A percentile compares a stretch with the other conserved stretches of the same genome.
Conservation (phyloP, 2,797 vertebrate genomes). For the Scolopax bukidnonensis region DNA sequence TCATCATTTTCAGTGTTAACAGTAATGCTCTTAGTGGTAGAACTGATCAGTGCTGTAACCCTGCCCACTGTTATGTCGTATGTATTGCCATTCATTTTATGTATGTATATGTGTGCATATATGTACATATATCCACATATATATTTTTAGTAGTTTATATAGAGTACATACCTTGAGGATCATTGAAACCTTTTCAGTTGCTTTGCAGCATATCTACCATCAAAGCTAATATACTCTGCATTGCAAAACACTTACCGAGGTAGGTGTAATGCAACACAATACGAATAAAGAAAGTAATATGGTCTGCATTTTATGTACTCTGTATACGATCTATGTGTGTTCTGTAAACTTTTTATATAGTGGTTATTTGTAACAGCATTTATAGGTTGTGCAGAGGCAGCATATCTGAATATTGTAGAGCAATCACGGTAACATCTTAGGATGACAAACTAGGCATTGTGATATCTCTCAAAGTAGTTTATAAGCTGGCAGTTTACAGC, state of each 20-base stretch:
- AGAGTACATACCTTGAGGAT: constrained; percentile 81
- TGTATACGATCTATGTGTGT: constrained; percentile 77
- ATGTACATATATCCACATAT: constrained; percentile 71
- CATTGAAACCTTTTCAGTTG: constrained; percentile 51
- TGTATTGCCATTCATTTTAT: constrained; percentile 76
- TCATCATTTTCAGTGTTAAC: constrained; percentile 1
- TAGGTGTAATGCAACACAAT: background rate
- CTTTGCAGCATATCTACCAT: constrained; percentile 29
- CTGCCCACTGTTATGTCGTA: constrained; percentile 70
- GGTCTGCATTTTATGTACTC: constrained; percentile 80
- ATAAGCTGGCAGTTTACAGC: constrained; percentile 3
- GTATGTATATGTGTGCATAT: constrained; percentile 76
- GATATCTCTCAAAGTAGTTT: background rate
- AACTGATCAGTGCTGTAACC: constrained; percentile 39
- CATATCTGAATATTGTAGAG: background rate
- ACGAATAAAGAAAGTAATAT: background rate
- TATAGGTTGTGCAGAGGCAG: constrained; percentile 48
- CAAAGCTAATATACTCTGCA: constrained; percentile 34
- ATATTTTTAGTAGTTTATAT: constrained; percentile 74
- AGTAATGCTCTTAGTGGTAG: constrained; percentile 35
- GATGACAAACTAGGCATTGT: background rate
- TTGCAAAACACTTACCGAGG: constrained; percentile 12
- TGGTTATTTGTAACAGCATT: constrained; percentile 58
- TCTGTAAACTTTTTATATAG: constrained; percentile 70
- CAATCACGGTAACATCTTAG: background rate